Evolutionary conservation across 2,888 invertebrate species (phyloP), one percentile per base, ranked within the genome.

Genomic region (Shargacucullia verbasci): DNA sequence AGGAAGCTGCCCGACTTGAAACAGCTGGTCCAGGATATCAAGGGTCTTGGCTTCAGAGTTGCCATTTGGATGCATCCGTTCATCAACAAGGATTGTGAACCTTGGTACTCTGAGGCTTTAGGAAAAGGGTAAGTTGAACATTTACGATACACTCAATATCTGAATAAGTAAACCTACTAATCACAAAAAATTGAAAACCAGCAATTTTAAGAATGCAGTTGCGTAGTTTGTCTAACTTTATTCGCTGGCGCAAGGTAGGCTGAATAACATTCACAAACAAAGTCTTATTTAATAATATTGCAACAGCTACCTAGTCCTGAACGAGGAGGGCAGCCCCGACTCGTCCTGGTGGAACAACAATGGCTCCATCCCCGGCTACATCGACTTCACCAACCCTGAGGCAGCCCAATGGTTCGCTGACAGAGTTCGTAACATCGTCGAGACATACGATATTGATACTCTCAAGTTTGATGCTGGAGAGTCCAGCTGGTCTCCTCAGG

Each of bases 1-100:
- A 88, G 85, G 7, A 97, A 96, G 81, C 97, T 98, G 76, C 96
- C 96, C 0, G 89, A 97, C 68, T 95, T 97, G 11, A 95, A 92
- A 48, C 84, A 92, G 45, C 91, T 97, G 11, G 94, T 96, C 0
- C 86, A 92, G 31, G 89, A 95, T 40, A 90, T 98, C 15, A 96
- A 96, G 74, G 78, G 86, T 0, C 86, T 95, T 58, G 96, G 96
- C 0, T 97, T 97, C 83, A 95, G 97, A 25, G 96, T 97, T 0
- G 96, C 97, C 0, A 91, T 98, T 5, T 98, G 98, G 98, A 95
- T 96, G 44, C 98, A 98, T 94, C 98, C 98, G 0, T 98, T 98
- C 83, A 96, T 98, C 14, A 97, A 98, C 79, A 92, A 95, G 65
- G 95, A 95, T 52, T 97, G 97, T 78, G 91, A 94, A 0, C 94